A percentile compares a stretch with the other conserved stretches of the same genome.
Evolutionary conservation across 2,113 vertebrate species (phyloP).

Genomic region (Hippolais icterina): DNA sequence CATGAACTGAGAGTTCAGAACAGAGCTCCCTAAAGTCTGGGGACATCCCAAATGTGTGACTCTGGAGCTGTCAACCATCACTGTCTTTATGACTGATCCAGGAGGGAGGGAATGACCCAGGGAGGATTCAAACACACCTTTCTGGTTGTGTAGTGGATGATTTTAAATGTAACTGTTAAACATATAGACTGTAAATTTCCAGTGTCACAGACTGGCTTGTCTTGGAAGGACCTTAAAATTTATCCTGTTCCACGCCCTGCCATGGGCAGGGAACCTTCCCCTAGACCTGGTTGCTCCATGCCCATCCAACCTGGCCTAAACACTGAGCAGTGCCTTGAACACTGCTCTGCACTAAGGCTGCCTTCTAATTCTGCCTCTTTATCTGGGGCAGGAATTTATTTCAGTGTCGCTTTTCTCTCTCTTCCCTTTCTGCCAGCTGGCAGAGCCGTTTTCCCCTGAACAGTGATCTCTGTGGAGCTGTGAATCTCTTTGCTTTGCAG

Average conservation of each 20-base stretch:
- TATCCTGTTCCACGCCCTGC: neutral
- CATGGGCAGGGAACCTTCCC: neutral
- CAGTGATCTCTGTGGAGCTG: neutral
- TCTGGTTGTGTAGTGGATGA: neutral
- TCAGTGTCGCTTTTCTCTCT: neutral
- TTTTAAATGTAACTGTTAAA: neutral
- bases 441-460: neutral
- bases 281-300: neutral
- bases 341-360: neutral
- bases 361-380: neutral
- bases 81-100: neutral
- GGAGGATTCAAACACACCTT: neutral
- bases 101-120: neutral
- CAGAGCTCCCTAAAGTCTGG: fast-evolving
- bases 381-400: neutral
- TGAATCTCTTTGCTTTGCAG: neutral
- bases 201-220: neutral
- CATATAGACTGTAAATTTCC: neutral
- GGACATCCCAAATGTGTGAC: neutral
- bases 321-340: fast-evolving
- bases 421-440: neutral
- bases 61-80: neutral
- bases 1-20: neutral
- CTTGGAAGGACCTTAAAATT: neutral
- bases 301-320: neutral